Evolutionary conservation across 2,797 vertebrate genomes (phyloP), one percentile per base, ranked within the genome.

Genomic region (Sebastes ruberrimus): DNA sequence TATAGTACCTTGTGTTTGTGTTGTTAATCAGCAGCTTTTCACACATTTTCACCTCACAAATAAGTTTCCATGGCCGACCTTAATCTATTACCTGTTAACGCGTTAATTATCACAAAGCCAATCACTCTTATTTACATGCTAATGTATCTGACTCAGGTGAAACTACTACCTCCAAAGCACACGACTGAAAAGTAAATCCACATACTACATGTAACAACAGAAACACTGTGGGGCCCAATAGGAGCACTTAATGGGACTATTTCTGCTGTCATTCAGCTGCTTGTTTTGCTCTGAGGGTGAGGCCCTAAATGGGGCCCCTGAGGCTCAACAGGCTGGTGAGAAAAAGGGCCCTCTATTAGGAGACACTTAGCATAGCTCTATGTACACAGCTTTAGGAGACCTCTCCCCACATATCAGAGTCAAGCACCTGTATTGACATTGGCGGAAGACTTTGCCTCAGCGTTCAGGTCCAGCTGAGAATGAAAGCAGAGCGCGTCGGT

Each of bases 371-470:
- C 86, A 92, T 69, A 81, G 77, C 65, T 33, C 63, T 88, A 77
- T 81, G 88, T 84, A 92, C 89, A 89, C 90, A 90, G 83, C 86
- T 91, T 84, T 83, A 70, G 61, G 63, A 88, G 84, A 82, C 89
- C 76, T 82, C 86, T 84, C 88, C 87, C 82, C 85, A 86, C 83
- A 86, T 83, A 66, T 87, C 55, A 80, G 55, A 85, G 76, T 72
- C 28, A 38, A 86, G 87, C 93, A 94, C 92, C 92, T 94, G 92
- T 93, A 85, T 95, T 95, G 94, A 95, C 92, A 82, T 89, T 91
- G 88, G 89, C 86, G 83, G 86, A 81, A 89, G 82, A 86, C 78
- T 80, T 78, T 70, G 84, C 65, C 77, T 60, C 71, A 67, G 82
- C 64, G 73, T 83, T 91, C 87, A 63, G 78, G 85, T 87, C 87